Base-by-base conservation (phyloP, 64 coral and sea anemone species). In the Hydrozoanthus tunicans region DNA sequence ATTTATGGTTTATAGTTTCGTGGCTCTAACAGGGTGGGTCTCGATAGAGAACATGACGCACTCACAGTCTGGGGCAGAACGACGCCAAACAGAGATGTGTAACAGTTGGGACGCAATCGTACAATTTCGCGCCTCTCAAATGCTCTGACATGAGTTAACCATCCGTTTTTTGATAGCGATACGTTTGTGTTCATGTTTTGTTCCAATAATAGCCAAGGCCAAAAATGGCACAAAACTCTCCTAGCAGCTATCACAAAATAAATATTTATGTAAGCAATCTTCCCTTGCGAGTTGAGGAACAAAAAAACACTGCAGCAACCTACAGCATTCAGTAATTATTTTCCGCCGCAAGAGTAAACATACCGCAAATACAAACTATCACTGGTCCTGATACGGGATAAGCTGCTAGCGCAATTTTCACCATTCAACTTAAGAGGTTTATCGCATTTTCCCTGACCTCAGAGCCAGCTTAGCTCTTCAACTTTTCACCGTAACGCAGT, bases 1-100 rank as follows among this genome's bases (percentile, higher is more conserved):
- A 88, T 88, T 88, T 74, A 88, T 88, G 69, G 74, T 74, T 88
- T 88, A 24, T 13, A 73, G 83, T 86, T 32, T 73, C 66, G 59
- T 67, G 53, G 83, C 65, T 69, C 51, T 70, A 32, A 23, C 0
- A 6, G 58, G 61, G 80, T 82, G 60, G 5, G 25, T 64, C 59
- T 14, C 25, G 13, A 51, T 6, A 43, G 58, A 59, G 7, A 24
- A 15, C 26, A 56, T 26, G 56, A 23, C 53, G 52, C 23, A 58
- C 6, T 58, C 9, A 26, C 11, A 15, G 82, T 69, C 51, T 13
- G 9, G 32, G 23, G 57, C 12, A 17, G 13, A 82, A 54, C 43
- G 20, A 59, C 13, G 23, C 14, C 17, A 5, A 58, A 86, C 67
- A 73, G 43, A 43, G 32, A 43, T 43, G 0, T 43, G 32, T 43